Evolutionary conservation across 2,113 vertebrate species (phyloP).

Genomic region (Gymnarchus niloticus): DNA sequence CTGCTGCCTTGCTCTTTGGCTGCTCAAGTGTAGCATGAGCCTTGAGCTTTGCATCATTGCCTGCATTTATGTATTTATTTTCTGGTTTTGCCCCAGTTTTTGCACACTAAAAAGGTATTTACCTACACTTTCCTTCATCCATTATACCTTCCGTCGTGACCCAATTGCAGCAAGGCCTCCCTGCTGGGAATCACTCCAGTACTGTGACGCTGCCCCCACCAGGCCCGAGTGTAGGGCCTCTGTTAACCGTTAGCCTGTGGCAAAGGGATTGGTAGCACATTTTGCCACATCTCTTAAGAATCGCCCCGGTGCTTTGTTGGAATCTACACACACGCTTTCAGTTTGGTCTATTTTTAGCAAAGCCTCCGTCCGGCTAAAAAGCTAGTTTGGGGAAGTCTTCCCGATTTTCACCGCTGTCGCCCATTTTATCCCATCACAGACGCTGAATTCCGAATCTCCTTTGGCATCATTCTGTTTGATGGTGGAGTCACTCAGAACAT

Average conservation of each 20-base stretch:
- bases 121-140: neutral
- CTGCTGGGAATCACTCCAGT: neutral
- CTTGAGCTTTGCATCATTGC: neutral
- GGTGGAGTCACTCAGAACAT: neutral
- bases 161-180: neutral
- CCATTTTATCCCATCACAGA: neutral
- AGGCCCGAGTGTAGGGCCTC: neutral
- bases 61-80: neutral
- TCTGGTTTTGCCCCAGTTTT: neutral
- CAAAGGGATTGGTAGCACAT: neutral
- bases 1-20: neutral
- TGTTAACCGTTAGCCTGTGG: too few species aligned
- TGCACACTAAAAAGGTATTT: too few species aligned
- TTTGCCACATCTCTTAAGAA: neutral
- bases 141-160: neutral
- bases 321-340: neutral
- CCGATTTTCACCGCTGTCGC: neutral
- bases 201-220: neutral
- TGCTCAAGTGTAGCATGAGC: neutral
- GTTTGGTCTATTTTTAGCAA: neutral
- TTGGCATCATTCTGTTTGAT: neutral
- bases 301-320: neutral
- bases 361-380: neutral
- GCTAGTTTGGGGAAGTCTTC: neutral
- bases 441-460: neutral